These are phyloP conservation scores for Ochlodes sylvanus DNA, from an alignment of 2,888 invertebrate genomes.

Conservation along the genomic window DNA sequence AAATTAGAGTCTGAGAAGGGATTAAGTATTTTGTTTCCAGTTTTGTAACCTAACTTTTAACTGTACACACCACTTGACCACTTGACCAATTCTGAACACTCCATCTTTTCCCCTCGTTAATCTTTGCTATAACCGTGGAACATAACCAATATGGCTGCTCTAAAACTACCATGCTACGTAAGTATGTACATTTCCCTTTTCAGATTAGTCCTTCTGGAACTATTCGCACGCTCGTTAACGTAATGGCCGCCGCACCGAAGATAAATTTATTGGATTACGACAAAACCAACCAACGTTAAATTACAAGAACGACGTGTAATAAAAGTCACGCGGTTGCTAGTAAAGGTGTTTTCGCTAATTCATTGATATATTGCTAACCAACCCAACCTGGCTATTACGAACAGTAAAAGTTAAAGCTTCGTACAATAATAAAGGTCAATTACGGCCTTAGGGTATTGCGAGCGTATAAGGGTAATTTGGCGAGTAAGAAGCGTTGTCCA, in stretches of 20 bases:
- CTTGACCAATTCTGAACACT: background rate
- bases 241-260: conserved; percentile 68
- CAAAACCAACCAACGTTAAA: conserved; percentile 62
- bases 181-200: conserved; percentile 39
- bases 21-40: background rate
- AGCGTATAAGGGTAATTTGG: background rate
- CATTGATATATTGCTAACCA: conserved; percentile 51
- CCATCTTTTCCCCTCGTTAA: background rate
- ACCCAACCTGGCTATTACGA: background rate
- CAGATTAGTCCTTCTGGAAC: conserved; percentile 66
- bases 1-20: background rate
- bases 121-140: background rate
- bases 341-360: conserved; percentile 39
- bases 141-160: conserved; percentile 30
- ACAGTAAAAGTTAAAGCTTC: background rate
- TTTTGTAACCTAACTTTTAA: background rate
- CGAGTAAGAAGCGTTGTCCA: background rate
- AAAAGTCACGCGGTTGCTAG: conserved; percentile 46
- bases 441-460: background rate
- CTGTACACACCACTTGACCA: too few relatives aligned
- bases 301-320: conserved; percentile 57
- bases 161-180: conserved; percentile 24
- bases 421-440: conserved; percentile 3
- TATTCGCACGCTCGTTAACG: conserved; percentile 72
- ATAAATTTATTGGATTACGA: conserved; percentile 69